These are phyloP conservation scores for Xyliphius kryptos DNA, from an alignment of 2,113 vertebrate genomes.

Conservation along the genomic window DNA sequence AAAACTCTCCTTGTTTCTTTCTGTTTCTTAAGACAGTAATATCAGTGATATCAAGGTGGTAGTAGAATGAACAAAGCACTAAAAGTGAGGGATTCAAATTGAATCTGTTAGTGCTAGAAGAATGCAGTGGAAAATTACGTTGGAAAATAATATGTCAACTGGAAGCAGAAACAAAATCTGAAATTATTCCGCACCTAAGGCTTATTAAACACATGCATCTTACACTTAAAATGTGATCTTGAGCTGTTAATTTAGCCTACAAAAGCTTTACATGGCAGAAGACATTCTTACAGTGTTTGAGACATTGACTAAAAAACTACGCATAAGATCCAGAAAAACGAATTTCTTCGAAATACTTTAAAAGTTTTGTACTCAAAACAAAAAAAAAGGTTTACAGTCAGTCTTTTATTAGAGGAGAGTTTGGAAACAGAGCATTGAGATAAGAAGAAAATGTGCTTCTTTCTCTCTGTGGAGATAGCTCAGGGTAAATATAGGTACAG, in stretches of 20 bases:
- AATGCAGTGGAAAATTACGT: no score
- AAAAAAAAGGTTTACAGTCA: not conserved
- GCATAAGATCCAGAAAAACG: no score
- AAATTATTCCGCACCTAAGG: no score
- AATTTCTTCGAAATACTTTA: not conserved
- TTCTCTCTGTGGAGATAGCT: conserved; percentile 1
- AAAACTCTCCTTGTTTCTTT: no score
- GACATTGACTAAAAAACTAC: no score
- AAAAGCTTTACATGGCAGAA: not conserved
- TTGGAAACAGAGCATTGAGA: conserved; percentile 4
- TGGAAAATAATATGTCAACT: no score
- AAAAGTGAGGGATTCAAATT: no score
- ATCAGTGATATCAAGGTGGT: no score
- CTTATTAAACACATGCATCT: no score
- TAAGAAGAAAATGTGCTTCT: not conserved
- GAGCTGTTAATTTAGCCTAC: conserved; percentile 8
- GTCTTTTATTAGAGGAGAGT: not conserved
- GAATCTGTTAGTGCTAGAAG: no score
- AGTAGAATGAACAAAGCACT: no score
- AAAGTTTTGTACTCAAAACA: not conserved
- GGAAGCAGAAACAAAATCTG: not conserved
- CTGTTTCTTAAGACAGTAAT: no score
- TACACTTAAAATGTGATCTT: not conserved
- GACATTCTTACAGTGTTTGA: not conserved
- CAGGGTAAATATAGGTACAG: conserved; percentile 13